phyloP scores from a whole-genome alignment of 2,797 vertebrate genomes.

The Sebastes diaconus region DNA sequence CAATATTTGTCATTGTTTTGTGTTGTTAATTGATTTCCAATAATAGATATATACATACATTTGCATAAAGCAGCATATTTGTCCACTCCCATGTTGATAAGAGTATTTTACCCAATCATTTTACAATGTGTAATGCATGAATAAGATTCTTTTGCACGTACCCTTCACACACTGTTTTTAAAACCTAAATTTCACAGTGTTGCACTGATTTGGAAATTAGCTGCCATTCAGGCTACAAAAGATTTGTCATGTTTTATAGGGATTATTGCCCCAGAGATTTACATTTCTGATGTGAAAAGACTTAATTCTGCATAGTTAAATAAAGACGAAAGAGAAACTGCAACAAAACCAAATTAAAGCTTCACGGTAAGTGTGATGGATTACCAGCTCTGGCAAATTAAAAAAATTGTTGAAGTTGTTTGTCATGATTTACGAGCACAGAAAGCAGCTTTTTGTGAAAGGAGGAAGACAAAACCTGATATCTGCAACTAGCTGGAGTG shows the following conservation, averaged over 20 bases:
- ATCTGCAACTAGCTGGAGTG: neutral
- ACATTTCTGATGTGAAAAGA: neutral
- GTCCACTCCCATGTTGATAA: too few species aligned
- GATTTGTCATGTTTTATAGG: neutral
- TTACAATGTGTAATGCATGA: neutral
- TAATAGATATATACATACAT: too few species aligned
- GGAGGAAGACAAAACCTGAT: neutral
- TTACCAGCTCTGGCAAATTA: neutral
- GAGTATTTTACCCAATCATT: neutral
- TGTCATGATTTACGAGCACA: neutral
- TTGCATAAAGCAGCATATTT: too few species aligned
- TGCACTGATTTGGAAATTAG: neutral
- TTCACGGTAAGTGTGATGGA: constrained; percentile 6
- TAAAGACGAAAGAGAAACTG: neutral
- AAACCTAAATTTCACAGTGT: neutral
- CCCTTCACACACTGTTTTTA: neutral
- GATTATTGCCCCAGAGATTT: neutral
- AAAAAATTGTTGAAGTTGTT: neutral
- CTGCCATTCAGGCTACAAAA: neutral
- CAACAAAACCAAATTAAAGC: neutral
- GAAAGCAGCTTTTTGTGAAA: neutral
- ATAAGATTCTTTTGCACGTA: neutral
- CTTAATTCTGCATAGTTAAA: neutral
- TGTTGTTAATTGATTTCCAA: too few species aligned
- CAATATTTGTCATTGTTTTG: too few species aligned